Conservation (phyloP, 2,113 vertebrate genomes). For the Sakesphorus luctuosus region DNA sequence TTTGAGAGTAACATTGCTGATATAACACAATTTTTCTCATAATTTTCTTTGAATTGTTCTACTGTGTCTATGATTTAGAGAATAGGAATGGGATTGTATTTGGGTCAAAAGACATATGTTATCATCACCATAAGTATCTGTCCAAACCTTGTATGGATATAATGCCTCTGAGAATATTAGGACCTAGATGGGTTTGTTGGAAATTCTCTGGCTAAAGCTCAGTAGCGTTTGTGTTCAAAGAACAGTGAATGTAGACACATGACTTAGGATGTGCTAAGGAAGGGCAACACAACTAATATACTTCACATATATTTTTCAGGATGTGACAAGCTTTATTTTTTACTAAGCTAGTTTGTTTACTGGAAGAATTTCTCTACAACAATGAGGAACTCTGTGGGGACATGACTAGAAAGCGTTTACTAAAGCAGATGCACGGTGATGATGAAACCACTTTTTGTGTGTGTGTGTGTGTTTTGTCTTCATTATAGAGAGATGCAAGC, state of each 20-base stretch:
- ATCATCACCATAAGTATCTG: neutral
- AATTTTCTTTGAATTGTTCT: neutral
- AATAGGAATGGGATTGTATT: neutral
- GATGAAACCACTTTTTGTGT: neutral
- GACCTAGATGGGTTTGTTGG: neutral
- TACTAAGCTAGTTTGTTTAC: neutral
- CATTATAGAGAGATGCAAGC: accelerated
- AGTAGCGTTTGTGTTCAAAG: neutral
- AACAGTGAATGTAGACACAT: neutral
- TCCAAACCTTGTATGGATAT: neutral
- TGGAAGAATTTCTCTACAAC: neutral
- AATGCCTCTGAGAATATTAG: neutral
- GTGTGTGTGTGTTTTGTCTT: neutral
- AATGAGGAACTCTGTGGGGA: neutral
- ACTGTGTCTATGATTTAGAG: neutral
- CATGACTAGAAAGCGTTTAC: neutral
- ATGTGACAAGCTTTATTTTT: neutral
- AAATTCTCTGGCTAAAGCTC: neutral
- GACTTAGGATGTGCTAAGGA: neutral
- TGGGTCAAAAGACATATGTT: neutral
- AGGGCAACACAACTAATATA: neutral
- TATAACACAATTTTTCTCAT: neutral
- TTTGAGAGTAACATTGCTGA: neutral
- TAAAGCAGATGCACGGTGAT: neutral
- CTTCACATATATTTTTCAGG: neutral